phyloP scores from a whole-genome alignment of 2,797 vertebrate genomes.

The Acanthurus tractus region DNA sequence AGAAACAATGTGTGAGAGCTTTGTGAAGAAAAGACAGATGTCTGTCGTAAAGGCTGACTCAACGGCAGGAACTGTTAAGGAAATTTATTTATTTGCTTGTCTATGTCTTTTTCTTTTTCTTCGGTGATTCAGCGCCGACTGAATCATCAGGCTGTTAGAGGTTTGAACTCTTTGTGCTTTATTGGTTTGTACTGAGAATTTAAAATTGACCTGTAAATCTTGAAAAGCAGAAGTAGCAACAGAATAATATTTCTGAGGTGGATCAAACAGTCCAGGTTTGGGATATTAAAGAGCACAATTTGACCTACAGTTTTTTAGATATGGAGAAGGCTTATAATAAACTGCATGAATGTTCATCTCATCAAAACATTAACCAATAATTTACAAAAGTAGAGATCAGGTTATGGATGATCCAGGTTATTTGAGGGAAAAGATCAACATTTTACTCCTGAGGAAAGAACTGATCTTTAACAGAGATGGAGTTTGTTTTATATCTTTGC shows the following conservation, averaged over 20 bases:
- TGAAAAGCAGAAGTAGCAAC: not conserved
- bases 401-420: not conserved
- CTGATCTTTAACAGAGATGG: not conserved
- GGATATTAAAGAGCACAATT: no score
- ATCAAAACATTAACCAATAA: no score
- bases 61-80: slow-evolving; percentile 5
- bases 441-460: no score
- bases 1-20: slow-evolving; percentile 50
- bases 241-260: no score
- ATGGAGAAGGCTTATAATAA: no score
- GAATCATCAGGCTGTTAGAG: not conserved
- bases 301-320: no score
- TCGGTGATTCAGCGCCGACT: not conserved
- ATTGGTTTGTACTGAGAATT: not conserved
- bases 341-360: no score
- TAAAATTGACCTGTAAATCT: not conserved
- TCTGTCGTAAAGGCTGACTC: slow-evolving; percentile 32
- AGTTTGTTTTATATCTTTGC: slow-evolving; percentile 6
- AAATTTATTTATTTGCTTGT: slow-evolving; percentile 10
- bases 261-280: no score
- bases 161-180: not conserved
- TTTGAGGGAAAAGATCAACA: no score
- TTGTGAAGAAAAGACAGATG: slow-evolving; percentile 54
- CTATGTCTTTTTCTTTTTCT: not conserved
- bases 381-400: not conserved